Conservation (phyloP, 2,797 vertebrate species). For the Lepus townsendii region DNA sequence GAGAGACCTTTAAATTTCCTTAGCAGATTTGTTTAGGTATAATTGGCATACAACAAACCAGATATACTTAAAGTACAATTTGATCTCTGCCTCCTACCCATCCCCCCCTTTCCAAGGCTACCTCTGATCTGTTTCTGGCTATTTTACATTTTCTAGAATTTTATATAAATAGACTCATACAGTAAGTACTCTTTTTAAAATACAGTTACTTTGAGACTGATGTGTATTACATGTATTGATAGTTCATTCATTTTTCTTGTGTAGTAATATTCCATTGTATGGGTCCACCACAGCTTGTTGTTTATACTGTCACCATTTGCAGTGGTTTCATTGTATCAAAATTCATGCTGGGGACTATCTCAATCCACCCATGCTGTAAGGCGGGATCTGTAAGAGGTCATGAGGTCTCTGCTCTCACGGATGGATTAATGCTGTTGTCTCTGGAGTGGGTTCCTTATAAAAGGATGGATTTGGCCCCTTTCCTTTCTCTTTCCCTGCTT, state of each 20-base stretch:
- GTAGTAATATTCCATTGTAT: background rate
- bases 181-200: background rate
- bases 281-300: background rate
- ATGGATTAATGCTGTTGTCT: background rate
- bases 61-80: conserved; percentile 17
- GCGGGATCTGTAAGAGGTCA: background rate
- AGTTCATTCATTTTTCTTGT: conserved; percentile 7
- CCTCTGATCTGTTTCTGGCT: conserved; percentile 5
- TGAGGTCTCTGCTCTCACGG: background rate
- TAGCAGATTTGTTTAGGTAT: conserved; percentile 17
- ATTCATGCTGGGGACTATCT: background rate
- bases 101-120: background rate
- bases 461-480: background rate
- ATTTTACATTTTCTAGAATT: conserved; percentile 53
- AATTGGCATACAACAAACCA: background rate
- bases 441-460: background rate
- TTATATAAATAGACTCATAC: background rate
- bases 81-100: background rate
- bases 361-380: background rate
- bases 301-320: background rate
- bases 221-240: background rate
- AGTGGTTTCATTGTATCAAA: background rate
- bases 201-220: conserved; percentile 13
- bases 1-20: background rate
- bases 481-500: background rate